phyloP scores from a whole-genome alignment of 2,797 vertebrate genomes.

The Aratinga solstitialis region DNA sequence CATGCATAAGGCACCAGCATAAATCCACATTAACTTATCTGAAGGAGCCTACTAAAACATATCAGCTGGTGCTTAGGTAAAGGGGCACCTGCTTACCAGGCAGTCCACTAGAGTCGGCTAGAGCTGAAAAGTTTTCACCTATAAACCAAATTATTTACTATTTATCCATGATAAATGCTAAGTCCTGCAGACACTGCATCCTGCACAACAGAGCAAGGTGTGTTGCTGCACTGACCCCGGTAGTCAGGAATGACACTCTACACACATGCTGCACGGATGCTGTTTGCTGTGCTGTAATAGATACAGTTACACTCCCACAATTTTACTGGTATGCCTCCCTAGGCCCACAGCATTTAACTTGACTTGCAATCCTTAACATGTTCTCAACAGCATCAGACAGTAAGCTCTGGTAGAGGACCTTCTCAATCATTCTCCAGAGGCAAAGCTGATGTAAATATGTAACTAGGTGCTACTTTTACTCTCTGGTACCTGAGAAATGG shows the following conservation, averaged over 20 bases:
- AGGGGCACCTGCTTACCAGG: neutral
- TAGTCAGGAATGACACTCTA: neutral
- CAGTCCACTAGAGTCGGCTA: neutral
- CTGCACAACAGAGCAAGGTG: fast-evolving
- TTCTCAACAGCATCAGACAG: neutral
- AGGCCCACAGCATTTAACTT: neutral
- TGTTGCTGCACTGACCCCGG: neutral
- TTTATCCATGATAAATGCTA: neutral
- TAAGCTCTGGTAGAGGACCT: neutral
- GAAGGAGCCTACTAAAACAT: neutral
- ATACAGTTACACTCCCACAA: neutral
- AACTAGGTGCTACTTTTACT: neutral
- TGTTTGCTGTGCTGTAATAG: neutral
- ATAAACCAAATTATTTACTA: neutral
- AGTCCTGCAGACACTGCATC: neutral
- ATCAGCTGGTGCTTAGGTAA: neutral
- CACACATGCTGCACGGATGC: fast-evolving
- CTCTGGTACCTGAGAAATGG: neutral
- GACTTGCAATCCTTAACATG: neutral
- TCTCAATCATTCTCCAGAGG: neutral
- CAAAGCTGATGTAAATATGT: neutral
- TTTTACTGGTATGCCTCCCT: fast-evolving
- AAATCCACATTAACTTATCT: neutral
- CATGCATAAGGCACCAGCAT: no score
- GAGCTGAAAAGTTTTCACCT: neutral